These are phyloP conservation scores for Lithobates sylvaticus DNA, from an alignment of 2,797 vertebrate genomes.

Conservation along the genomic window DNA sequence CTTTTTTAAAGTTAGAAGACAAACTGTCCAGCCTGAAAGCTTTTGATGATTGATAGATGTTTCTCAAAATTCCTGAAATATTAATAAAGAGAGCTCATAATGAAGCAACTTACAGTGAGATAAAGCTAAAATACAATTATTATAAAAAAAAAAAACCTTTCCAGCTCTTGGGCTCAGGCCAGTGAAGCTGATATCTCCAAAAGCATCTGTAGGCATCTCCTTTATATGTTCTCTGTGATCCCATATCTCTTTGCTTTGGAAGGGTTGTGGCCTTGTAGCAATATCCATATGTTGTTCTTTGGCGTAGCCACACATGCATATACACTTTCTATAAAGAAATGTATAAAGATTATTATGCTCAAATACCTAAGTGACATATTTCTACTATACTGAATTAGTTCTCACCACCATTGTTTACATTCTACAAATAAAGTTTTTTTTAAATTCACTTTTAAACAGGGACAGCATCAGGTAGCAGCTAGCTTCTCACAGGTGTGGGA, in stretches of 20 bases:
- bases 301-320: constrained; percentile 86
- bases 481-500: too few relatives aligned
- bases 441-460: too few relatives aligned
- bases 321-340: constrained; percentile 71
- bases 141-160: constrained; percentile 74
- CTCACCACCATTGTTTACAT: too few relatives aligned
- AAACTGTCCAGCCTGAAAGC: background rate
- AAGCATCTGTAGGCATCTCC: constrained; percentile 89
- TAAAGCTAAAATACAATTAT: background rate
- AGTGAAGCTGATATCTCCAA: constrained; percentile 86
- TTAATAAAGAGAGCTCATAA: constrained; percentile 2
- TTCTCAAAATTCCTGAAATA: constrained; percentile 6
- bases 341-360: background rate
- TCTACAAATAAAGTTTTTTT: too few relatives aligned
- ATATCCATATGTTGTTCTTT: constrained; percentile 79
- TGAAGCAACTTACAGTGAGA: background rate
- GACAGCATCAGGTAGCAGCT: too few relatives aligned
- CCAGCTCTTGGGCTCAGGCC: constrained; percentile 82
- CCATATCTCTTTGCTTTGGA: constrained; percentile 80
- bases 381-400: too few relatives aligned
- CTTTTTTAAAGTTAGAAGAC: background rate
- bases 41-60: background rate
- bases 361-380: background rate
- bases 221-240: constrained; percentile 79
- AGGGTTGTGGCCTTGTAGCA: constrained; percentile 77